Evolutionary conservation across 2,797 vertebrate genomes (phyloP).

Genomic region (Betta splendens): DNA sequence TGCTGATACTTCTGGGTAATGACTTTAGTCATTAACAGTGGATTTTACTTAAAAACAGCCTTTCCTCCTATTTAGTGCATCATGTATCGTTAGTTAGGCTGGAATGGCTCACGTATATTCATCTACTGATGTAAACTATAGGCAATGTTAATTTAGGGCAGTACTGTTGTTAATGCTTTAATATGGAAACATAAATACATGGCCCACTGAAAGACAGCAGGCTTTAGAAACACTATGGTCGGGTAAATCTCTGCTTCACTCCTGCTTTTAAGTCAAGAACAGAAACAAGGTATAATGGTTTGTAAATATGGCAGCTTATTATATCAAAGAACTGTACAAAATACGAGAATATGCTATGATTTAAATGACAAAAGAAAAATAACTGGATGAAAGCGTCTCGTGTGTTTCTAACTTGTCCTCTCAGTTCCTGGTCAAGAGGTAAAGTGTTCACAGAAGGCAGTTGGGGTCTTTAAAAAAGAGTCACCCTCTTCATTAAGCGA

Average conservation of each 20-base stretch:
- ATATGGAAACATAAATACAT: slow-evolving; percentile 49
- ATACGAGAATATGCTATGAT: slow-evolving; percentile 57
- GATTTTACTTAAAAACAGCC: slow-evolving; percentile 24
- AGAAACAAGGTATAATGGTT: slow-evolving; percentile 81
- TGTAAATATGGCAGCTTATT: slow-evolving; percentile 69
- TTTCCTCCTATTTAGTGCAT: slow-evolving; percentile 62
- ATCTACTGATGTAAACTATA: slow-evolving; percentile 65
- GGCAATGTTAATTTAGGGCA: slow-evolving; percentile 55
- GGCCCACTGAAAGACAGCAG: slow-evolving; percentile 20
- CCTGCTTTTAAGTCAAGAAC: slow-evolving; percentile 73
- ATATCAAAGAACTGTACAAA: slow-evolving; percentile 70
- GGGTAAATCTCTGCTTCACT: slow-evolving; percentile 31
- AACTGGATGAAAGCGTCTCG: slow-evolving; percentile 68
- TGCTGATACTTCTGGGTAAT: slow-evolving; percentile 50
- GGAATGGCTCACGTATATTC: slow-evolving; percentile 60
- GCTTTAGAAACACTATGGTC: slow-evolving; percentile 33
- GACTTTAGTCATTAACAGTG: slow-evolving; percentile 46
- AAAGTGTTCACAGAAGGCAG: slow-evolving; percentile 86
- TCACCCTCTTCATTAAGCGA: slow-evolving; percentile 84
- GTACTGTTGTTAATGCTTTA: slow-evolving; percentile 56
- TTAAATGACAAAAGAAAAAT: slow-evolving; percentile 58
- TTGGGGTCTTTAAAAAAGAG: slow-evolving; percentile 62
- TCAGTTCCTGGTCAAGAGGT: slow-evolving; percentile 82
- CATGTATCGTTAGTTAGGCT: slow-evolving; percentile 57
- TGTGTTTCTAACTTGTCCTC: slow-evolving; percentile 68